Percentiles rank a stretch among this genome's conserved stretches.
phyloP scores from a whole-genome alignment of 2,797 vertebrate species.

The Sylvia borin region DNA sequence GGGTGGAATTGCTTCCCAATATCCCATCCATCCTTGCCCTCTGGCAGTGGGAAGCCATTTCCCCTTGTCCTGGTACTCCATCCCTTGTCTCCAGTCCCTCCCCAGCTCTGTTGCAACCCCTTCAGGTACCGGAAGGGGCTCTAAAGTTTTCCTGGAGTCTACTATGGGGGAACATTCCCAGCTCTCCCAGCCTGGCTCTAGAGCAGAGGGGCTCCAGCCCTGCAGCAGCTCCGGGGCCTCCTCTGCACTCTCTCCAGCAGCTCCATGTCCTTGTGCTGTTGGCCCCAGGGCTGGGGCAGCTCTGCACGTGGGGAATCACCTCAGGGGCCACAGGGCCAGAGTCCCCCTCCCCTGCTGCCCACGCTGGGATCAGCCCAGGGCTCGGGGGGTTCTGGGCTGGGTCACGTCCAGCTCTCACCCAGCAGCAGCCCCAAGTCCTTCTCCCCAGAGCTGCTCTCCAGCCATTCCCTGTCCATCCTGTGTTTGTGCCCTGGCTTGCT shows the following conservation, averaged over 20 bases:
- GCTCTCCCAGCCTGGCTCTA: neutral
- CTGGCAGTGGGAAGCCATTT: neutral
- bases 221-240: neutral
- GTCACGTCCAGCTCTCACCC: neutral
- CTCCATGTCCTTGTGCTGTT: neutral
- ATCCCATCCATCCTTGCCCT: rapidly evolving
- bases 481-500: neutral
- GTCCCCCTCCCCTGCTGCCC: neutral
- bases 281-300: neutral
- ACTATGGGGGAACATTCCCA: neutral
- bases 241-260: neutral
- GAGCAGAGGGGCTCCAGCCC: neutral
- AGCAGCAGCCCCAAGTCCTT: neutral
- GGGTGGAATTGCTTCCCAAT: rapidly evolving
- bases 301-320: neutral
- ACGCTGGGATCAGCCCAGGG: neutral
- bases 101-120: neutral
- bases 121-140: rapidly evolving
- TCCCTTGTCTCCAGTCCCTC: neutral
- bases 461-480: neutral
- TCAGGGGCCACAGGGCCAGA: neutral
- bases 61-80: neutral
- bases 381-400: neutral
- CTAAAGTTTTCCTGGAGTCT: rapidly evolving
- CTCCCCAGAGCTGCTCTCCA: neutral